These are phyloP conservation scores for Anseranas semipalmata DNA, from an alignment of 2,113 vertebrate species.

Conservation along the genomic window DNA sequence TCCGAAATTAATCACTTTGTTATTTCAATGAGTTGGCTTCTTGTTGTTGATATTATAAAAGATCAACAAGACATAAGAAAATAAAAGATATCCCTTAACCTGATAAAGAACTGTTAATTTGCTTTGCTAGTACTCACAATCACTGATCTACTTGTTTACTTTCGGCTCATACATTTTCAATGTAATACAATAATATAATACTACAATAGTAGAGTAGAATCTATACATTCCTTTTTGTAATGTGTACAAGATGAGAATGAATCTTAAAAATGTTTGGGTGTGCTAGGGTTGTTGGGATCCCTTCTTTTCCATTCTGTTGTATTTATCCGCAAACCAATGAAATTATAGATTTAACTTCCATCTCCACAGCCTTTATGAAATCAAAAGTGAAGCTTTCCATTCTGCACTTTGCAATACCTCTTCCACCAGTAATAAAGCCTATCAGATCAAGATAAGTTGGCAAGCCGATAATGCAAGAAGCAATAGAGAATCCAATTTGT, in stretches of 20 bases:
- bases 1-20: background rate
- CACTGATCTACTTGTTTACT: background rate
- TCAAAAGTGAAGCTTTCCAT: background rate
- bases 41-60: background rate
- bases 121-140: background rate
- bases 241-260: background rate
- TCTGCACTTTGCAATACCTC: background rate
- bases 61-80: background rate
- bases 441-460: background rate
- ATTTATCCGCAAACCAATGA: background rate
- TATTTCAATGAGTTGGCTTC: background rate
- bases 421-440: background rate
- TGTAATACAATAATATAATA: background rate
- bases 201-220: background rate
- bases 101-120: background rate
- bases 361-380: background rate
- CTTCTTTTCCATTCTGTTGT: background rate
- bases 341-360: background rate
- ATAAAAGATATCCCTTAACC: background rate
- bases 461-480: background rate
- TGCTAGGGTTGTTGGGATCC: fast-evolving
- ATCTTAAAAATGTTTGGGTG: background rate
- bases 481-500: background rate
- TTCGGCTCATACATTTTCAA: background rate
- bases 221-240: background rate